These are phyloP conservation scores for Chaenogobius annularis DNA, from an alignment of 2,113 vertebrate genomes.

Conservation along the genomic window DNA sequence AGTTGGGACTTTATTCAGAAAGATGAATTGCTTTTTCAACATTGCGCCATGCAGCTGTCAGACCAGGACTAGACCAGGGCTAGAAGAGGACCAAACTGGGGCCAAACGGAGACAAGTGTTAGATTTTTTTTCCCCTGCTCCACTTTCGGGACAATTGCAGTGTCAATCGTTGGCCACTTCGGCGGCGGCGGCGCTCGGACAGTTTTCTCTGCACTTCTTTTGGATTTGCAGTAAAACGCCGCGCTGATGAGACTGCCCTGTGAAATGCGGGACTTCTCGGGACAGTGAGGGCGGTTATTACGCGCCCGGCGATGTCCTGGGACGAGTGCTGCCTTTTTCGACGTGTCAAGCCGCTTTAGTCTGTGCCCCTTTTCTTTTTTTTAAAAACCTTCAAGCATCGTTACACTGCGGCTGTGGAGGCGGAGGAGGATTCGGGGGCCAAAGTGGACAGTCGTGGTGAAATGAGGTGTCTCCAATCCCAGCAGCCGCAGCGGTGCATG, in stretches of 20 bases:
- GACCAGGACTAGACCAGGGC: too few species aligned
- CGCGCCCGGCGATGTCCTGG: neutral
- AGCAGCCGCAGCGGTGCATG: neutral
- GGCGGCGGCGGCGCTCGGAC: conserved; percentile 1
- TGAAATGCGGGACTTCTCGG: neutral
- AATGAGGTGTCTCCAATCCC: neutral
- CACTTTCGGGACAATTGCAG: too few species aligned
- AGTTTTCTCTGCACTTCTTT: conserved; percentile 36
- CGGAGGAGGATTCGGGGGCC: conserved; percentile 1
- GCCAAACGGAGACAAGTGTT: too few species aligned
- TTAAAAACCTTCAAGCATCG: neutral
- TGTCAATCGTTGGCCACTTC: conserved; percentile 12
- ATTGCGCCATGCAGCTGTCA: neutral
- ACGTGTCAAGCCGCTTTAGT: neutral
- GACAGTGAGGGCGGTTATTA: conserved; percentile 15
- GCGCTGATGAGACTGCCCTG: neutral
- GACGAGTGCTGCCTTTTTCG: neutral
- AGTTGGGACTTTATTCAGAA: neutral
- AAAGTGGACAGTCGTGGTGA: conserved; percentile 4
- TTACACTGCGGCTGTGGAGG: conserved; percentile 34
- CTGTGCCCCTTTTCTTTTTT: neutral
- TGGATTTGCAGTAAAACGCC: neutral
- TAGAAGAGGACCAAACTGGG: too few species aligned
- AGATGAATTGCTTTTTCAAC: too few species aligned
- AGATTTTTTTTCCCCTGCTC: too few species aligned